Conservation (phyloP, 2,797 vertebrate genomes). For the Phrynocephalus vlangalii region DNA sequence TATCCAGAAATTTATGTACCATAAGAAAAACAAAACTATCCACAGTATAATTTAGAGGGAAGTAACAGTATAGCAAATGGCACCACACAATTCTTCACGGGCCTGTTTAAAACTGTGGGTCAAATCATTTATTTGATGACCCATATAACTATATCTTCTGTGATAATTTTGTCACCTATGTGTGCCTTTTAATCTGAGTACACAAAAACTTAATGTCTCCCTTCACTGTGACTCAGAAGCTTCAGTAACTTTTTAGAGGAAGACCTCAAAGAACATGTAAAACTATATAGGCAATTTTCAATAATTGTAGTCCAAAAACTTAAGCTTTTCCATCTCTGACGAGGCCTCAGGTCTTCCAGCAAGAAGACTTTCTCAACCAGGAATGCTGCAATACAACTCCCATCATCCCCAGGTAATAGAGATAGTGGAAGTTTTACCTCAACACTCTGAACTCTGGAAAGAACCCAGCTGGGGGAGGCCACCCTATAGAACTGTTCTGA, state of each 20-base stretch:
- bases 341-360: too few species aligned
- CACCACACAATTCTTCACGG: background rate
- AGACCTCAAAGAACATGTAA: too few species aligned
- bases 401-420: background rate
- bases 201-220: background rate
- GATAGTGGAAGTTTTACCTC: background rate
- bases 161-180: conserved; percentile 27
- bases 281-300: too few species aligned
- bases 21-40: conserved; percentile 45
- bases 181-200: background rate
- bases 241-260: too few species aligned
- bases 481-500: background rate
- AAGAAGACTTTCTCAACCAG: background rate
- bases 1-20: conserved; percentile 71
- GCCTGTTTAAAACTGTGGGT: conserved; percentile 14
- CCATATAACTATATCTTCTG: background rate
- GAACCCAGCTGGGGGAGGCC: background rate
- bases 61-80: conserved; percentile 57
- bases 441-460: too few species aligned
- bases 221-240: background rate
- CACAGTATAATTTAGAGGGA: conserved; percentile 39
- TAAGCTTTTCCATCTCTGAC: too few species aligned
- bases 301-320: too few species aligned
- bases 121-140: conserved; percentile 52
- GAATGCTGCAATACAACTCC: background rate